These are phyloP conservation scores for Pteruthius melanotis DNA, from an alignment of 2,113 vertebrate species.

Conservation along the genomic window DNA sequence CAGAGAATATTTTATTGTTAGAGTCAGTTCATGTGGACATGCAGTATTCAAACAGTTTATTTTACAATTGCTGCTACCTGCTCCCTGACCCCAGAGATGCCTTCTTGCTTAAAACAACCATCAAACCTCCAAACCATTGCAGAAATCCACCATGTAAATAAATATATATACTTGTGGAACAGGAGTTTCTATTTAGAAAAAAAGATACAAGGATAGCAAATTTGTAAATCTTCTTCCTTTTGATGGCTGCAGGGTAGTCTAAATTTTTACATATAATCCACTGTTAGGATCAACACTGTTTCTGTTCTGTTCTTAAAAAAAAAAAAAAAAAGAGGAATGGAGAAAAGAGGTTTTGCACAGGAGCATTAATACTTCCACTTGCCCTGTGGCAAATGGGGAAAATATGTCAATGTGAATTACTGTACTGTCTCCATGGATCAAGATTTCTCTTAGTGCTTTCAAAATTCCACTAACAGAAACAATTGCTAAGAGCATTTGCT, in stretches of 20 bases:
- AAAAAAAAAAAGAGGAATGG: not conserved
- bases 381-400: slow-evolving; percentile 59
- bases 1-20: slow-evolving; percentile 26
- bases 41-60: not conserved
- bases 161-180: not conserved
- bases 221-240: not conserved
- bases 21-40: not conserved
- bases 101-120: not conserved
- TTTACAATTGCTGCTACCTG: not conserved
- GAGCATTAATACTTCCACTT: slow-evolving; percentile 64
- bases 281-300: not conserved
- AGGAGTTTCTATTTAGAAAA: not conserved
- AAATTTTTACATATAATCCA: slow-evolving; percentile 23
- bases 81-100: not conserved
- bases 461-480: slow-evolving; percentile 64
- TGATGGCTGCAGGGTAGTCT: slow-evolving; percentile 1
- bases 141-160: not conserved
- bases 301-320: not conserved
- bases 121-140: not conserved
- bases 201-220: not conserved
- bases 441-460: slow-evolving; percentile 60
- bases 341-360: slow-evolving; percentile 41
- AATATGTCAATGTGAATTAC: slow-evolving; percentile 69
- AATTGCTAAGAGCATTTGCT: slow-evolving; percentile 66
- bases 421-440: slow-evolving; percentile 56